These are phyloP conservation scores for Brachirus orientalis DNA, from an alignment of 2,113 vertebrate genomes.

Conservation along the genomic window DNA sequence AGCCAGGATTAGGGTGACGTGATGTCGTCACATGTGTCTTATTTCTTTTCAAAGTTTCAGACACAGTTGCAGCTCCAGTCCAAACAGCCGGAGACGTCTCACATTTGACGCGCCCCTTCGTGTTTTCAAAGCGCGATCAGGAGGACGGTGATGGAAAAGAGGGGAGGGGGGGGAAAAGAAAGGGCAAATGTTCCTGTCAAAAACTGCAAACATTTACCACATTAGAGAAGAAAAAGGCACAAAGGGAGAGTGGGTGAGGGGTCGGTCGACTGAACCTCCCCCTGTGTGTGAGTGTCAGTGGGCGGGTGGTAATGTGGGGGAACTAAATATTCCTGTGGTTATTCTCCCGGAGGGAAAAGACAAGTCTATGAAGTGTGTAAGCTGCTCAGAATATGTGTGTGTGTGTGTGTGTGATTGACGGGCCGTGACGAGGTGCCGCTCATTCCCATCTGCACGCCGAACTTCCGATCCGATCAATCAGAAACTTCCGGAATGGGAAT, in stretches of 20 bases:
- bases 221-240: slow-evolving; percentile 30
- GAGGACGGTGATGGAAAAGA: slow-evolving; percentile 40
- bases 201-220: slow-evolving; percentile 51
- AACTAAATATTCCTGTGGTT: slow-evolving; percentile 74
- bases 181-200: slow-evolving; percentile 49
- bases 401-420: slow-evolving; percentile 61
- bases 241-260: neutral
- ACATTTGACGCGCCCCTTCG: slow-evolving; percentile 19
- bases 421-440: slow-evolving; percentile 70
- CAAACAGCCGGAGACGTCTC: too few relatives aligned
- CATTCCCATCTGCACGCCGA: slow-evolving; percentile 63
- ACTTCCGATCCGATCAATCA: slow-evolving; percentile 72
- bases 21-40: too few relatives aligned
- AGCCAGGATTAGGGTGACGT: too few relatives aligned
- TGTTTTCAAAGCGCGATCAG: slow-evolving; percentile 53
- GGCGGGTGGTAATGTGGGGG: slow-evolving; percentile 71
- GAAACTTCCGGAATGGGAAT: slow-evolving; percentile 68
- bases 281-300: slow-evolving; percentile 5
- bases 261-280: slow-evolving; percentile 25
- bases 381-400: slow-evolving; percentile 48
- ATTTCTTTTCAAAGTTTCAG: too few relatives aligned
- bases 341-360: slow-evolving; percentile 60
- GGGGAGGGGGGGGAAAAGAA: too few relatives aligned
- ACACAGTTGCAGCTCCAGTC: too few relatives aligned
- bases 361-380: slow-evolving; percentile 72